These are phyloP conservation scores for Hypomecis atomaria DNA, from an alignment of 2,888 invertebrate species.

Conservation along the genomic window DNA sequence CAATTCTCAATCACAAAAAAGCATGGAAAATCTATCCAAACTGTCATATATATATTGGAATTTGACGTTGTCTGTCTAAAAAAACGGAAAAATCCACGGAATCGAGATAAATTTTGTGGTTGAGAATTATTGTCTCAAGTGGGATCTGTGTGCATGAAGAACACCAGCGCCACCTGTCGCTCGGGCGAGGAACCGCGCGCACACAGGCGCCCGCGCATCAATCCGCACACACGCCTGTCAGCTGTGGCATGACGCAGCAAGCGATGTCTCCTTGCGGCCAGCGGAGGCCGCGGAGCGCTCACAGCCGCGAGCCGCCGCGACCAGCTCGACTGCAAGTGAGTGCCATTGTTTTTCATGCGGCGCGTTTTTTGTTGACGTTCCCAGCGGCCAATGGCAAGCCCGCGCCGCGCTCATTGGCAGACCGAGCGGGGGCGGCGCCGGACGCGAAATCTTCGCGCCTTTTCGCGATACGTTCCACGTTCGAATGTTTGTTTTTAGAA, in stretches of 20 bases:
- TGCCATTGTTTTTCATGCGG: constrained; percentile 77
- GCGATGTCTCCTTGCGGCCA: constrained; percentile 48
- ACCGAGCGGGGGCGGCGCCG: constrained; percentile 59
- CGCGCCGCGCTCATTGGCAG: constrained; percentile 63
- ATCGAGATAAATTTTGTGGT: too few species aligned
- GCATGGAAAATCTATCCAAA: too few species aligned
- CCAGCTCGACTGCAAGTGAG: constrained; percentile 63
- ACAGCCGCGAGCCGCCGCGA: constrained; percentile 31
- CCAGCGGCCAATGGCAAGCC: constrained; percentile 64
- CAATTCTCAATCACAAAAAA: too few species aligned
- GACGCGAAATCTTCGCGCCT: constrained; percentile 62
- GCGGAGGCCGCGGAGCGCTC: constrained; percentile 22
- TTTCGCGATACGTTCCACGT: constrained; percentile 55
- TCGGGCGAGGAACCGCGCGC: constrained; percentile 41
- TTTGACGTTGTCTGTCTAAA: too few species aligned
- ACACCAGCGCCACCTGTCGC: constrained; percentile 50
- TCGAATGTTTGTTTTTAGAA: constrained; percentile 61
- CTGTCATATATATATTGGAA: too few species aligned
- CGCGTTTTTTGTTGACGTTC: constrained; percentile 64
- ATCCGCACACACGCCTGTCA: constrained; percentile 47
- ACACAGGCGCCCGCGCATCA: constrained; percentile 53
- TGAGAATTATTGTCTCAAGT: too few species aligned
- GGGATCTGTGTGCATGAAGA: too few species aligned
- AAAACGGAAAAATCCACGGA: too few species aligned
- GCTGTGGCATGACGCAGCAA: constrained; percentile 53